Conservation (phyloP, 2,888 invertebrate genomes). For the Gortyna flavago region DNA sequence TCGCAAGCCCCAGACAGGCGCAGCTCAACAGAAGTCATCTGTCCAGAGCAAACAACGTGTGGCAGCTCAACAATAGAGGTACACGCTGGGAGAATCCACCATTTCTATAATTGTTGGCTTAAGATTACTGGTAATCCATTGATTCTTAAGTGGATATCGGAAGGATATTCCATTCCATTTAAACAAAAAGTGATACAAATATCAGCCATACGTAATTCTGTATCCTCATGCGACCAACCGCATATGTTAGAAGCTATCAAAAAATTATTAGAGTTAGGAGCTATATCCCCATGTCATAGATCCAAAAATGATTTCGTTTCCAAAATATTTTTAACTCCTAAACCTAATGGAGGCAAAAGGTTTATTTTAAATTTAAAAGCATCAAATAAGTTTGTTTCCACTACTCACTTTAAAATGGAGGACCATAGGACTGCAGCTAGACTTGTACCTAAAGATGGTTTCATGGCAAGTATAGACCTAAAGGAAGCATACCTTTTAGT, state of each 20-base stretch:
- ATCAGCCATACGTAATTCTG: neutral
- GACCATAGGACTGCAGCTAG: neutral
- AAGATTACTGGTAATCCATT: conserved; percentile 1
- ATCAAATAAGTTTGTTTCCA: neutral
- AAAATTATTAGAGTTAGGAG: neutral
- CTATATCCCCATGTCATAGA: neutral
- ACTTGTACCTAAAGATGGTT: neutral
- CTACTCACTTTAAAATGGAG: neutral
- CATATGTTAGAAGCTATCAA: neutral
- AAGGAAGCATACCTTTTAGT: neutral
- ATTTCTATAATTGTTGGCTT: conserved; percentile 1
- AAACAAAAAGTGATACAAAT: no score
- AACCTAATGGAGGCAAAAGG: conserved; percentile 4
- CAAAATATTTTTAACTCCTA: neutral
- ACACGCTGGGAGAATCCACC: neutral
- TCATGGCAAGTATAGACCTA: neutral
- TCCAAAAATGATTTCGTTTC: neutral
- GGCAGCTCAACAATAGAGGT: conserved; percentile 5
- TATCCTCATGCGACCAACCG: neutral
- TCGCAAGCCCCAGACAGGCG: neutral
- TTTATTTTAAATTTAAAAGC: conserved; percentile 2
- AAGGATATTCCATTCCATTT: no score
- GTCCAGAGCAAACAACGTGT: neutral
- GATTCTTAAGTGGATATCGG: neutral
- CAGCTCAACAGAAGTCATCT: neutral